Base-by-base conservation (phyloP, 2,888 invertebrate genomes). In the Bugulina stolonifera region DNA sequence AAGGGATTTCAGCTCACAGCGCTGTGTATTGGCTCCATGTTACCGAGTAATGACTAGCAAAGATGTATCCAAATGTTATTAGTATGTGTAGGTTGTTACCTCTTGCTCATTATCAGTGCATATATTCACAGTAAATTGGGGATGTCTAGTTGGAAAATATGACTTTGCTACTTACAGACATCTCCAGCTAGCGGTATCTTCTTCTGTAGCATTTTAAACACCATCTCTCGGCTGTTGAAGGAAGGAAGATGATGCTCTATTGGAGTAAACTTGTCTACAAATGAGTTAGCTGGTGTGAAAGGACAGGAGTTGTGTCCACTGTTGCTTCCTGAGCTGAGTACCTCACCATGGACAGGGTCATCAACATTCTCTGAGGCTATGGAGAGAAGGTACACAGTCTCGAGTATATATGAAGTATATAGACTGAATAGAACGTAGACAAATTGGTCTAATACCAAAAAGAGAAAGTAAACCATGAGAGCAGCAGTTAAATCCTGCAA, bases 151-250 rank as follows among this genome's bases (percentile, higher is more conserved):
- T 10, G 18, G 52, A 52, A 57, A 5, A 57, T 14, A 57, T 14
- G 52, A 22, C 10, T 52, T 10, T 22, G 52, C 57, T 5, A 64
- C 64, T 32, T 32, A 64, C 64, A 64, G 10, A 64, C 27, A 34
- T 64, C 64, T 3, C 64, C 64, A 64, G 27, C 27, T 14, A 85
- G 76, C 27, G 81, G 80, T 3, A 81, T 82, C 70, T 84, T 81
- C 74, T 84, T 85, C 55, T 79, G 79, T 69, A 83, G 81, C 22
- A 85, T 84, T 73, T 81, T 82, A 73, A 83, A 79, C 71, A 85
- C 81, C 84, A 86, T 85, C 75, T 85, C 85, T 1, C 84, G 80
- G 71, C 80, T 84, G 77, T 85, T 85, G 77, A 85, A 85, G 73
- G 84, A 84, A 14, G 85, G 85, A 18, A 85, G 78, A 52, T 77